Conservation (phyloP, 1,140 invertebrate genomes). For the Caenorhabditis latens region DNA sequence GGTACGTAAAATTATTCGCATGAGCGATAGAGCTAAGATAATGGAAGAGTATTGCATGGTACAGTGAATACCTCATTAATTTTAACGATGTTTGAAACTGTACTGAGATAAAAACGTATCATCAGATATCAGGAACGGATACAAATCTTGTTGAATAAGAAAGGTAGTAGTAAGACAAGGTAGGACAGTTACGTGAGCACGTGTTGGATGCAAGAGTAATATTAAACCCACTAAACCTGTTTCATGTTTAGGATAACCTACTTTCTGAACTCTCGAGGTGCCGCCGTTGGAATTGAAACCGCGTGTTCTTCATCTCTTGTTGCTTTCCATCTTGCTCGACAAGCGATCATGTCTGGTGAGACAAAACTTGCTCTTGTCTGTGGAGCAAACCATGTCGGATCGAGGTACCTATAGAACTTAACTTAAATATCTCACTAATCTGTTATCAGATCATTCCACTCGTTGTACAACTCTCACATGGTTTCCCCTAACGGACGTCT, state of each 20-base stretch:
- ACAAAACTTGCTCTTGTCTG: slow-evolving; percentile 73
- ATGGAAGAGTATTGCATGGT: not conserved
- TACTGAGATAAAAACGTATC: no score
- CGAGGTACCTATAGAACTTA: not conserved
- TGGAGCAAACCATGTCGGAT: slow-evolving; percentile 63
- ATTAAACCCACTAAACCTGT: not conserved
- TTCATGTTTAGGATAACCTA: slow-evolving; percentile 65
- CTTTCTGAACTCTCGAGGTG: slow-evolving; percentile 80
- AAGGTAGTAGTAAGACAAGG: no score
- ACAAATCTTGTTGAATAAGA: no score
- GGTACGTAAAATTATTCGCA: not conserved
- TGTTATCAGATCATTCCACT: slow-evolving; percentile 48
- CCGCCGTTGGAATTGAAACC: slow-evolving; percentile 91
- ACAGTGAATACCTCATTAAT: not conserved
- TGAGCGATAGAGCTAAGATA: not conserved
- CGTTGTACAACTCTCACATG: slow-evolving; percentile 61
- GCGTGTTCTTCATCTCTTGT: slow-evolving; percentile 92
- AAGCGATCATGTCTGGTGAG: slow-evolving; percentile 66
- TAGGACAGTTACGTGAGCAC: no score
- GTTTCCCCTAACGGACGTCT: slow-evolving; percentile 60
- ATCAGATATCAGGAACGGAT: no score
- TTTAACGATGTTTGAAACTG: no score
- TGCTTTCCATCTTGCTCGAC: slow-evolving; percentile 81
- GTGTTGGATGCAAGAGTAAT: not conserved
- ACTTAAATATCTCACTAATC: not conserved